Evolutionary conservation across 2,888 invertebrate species (phyloP).

Genomic region (Pyrocoelia pectoralis): DNA sequence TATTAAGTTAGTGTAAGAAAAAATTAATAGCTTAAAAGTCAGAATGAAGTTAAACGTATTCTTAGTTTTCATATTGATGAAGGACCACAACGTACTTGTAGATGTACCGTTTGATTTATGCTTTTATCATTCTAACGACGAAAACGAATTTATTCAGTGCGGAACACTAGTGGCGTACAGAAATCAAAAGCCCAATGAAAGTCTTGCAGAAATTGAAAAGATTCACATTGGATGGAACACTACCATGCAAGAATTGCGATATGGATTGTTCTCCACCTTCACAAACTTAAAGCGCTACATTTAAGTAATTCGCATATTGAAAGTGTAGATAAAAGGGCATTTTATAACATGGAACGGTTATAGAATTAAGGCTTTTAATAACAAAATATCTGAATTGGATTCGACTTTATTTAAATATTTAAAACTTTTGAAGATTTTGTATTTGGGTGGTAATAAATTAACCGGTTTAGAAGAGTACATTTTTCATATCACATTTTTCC

Average conservation of each 20-base stretch:
- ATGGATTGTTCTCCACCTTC: slow-evolving; percentile 15
- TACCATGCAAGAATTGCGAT: slow-evolving; percentile 7
- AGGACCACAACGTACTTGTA: not conserved
- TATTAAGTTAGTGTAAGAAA: no score
- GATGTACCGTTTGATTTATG: not conserved
- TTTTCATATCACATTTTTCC: no score
- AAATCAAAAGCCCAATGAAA: not conserved
- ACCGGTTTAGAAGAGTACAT: not conserved
- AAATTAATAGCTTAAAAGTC: not conserved
- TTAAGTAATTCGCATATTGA: slow-evolving; percentile 9
- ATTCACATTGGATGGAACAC: slow-evolving; percentile 22
- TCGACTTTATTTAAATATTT: slow-evolving; percentile 10
- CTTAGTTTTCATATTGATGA: not conserved
- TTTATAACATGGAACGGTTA: slow-evolving; percentile 13
- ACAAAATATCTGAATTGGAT: slow-evolving; percentile 12
- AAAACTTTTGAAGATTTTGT: not conserved
- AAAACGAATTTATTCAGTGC: slow-evolving; percentile 13
- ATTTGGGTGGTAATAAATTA: slow-evolving; percentile 14
- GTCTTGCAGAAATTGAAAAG: not conserved
- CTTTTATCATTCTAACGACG: not conserved
- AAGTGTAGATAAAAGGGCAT: slow-evolving; percentile 5
- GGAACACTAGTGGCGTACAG: slow-evolving; percentile 5
- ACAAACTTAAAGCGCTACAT: not conserved
- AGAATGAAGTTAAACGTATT: not conserved
- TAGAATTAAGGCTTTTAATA: slow-evolving; percentile 13